Percentiles rank a stretch among this genome's conserved stretches.
Conservation (phyloP, 2,797 vertebrate species). For the Clamator glandarius region DNA sequence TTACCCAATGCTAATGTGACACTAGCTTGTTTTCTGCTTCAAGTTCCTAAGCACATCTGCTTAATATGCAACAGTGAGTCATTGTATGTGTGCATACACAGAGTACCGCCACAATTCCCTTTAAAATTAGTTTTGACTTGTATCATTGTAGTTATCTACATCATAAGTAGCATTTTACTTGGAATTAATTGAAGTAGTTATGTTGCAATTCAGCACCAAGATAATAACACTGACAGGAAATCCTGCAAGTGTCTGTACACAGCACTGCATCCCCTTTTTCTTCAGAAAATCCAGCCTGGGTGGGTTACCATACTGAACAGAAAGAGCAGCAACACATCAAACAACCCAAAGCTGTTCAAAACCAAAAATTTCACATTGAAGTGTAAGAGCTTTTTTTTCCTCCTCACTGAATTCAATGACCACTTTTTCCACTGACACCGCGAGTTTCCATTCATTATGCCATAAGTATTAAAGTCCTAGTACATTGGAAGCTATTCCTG, state of each 20-base stretch:
- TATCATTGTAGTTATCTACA: background rate
- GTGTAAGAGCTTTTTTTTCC: background rate
- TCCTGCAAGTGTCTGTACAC: background rate
- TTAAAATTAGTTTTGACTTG: background rate
- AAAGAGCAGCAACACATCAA: background rate
- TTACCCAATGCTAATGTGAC: background rate
- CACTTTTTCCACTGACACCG: slow-evolving; percentile 60
- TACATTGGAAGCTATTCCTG: slow-evolving; percentile 20
- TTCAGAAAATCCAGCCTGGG: background rate
- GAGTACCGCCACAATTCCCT: background rate
- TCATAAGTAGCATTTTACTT: background rate
- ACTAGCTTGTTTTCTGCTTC: background rate
- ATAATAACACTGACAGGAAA: background rate
- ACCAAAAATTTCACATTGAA: background rate
- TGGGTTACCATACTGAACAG: background rate
- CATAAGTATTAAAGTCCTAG: slow-evolving; percentile 49
- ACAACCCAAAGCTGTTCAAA: background rate
- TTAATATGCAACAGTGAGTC: slow-evolving; percentile 15
- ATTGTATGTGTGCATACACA: background rate
- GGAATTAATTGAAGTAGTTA: background rate
- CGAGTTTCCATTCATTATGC: slow-evolving; percentile 69
- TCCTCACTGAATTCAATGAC: slow-evolving; percentile 49
- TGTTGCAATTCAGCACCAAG: background rate
- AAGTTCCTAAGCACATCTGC: background rate
- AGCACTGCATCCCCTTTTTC: background rate